These are phyloP conservation scores for Rhopalosiphum nymphaeae DNA, from an alignment of 2,888 invertebrate genomes.

Conservation along the genomic window DNA sequence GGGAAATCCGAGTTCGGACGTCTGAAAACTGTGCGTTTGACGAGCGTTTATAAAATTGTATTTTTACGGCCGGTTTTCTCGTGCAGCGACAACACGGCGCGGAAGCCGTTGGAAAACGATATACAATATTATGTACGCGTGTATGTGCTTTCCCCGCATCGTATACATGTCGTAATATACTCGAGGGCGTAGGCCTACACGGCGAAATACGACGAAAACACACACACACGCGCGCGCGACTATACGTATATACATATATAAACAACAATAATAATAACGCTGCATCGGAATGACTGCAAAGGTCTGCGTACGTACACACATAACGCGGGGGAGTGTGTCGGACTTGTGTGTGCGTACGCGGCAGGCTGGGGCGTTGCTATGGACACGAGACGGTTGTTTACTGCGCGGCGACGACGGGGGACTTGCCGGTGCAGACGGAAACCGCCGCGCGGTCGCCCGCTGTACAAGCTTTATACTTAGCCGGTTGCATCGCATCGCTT, in stretches of 20 bases:
- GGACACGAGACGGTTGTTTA: slow-evolving; percentile 65
- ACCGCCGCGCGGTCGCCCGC: slow-evolving; percentile 12
- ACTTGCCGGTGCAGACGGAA: slow-evolving; percentile 40
- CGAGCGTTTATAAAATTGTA: background rate
- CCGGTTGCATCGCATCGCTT: slow-evolving; percentile 51
- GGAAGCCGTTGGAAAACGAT: slow-evolving; percentile 22
- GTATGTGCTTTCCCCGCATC: background rate
- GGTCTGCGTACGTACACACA: background rate
- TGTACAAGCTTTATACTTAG: background rate
- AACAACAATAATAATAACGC: background rate
- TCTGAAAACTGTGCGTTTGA: background rate
- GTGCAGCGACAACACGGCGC: background rate
- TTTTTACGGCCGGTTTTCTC: background rate
- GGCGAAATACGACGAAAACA: background rate
- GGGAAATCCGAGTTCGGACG: background rate
- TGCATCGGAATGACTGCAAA: slow-evolving; percentile 59
- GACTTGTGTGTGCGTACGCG: background rate
- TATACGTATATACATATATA: background rate
- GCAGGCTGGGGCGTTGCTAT: slow-evolving; percentile 58
- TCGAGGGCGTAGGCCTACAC: background rate
- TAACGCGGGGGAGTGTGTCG: background rate
- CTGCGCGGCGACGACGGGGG: slow-evolving; percentile 36
- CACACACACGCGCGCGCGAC: too few relatives aligned
- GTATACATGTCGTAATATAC: too few relatives aligned
- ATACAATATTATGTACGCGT: background rate